Evolutionary conservation across 2,113 vertebrate species (phyloP).

Genomic region (Vimba vimba): DNA sequence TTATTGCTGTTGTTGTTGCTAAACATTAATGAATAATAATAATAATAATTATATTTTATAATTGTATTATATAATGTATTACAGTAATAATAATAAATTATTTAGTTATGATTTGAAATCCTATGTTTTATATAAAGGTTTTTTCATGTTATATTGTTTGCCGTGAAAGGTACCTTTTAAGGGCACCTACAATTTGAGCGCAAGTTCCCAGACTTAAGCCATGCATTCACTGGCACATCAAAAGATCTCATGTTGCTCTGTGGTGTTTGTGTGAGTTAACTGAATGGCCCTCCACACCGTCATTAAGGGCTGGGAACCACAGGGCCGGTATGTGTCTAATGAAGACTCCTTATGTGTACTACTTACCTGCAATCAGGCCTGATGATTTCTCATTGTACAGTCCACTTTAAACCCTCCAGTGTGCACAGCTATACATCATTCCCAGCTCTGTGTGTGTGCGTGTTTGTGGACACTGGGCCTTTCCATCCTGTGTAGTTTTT

Average conservation of each 20-base stretch:
- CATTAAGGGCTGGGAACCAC: constrained; percentile 50
- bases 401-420: constrained; percentile 55
- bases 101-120: too few relatives aligned
- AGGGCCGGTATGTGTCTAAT: constrained; percentile 52
- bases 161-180: neutral
- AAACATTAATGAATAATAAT: too few relatives aligned
- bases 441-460: constrained; percentile 60
- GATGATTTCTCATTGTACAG: constrained; percentile 65
- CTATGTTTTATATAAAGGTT: too few relatives aligned
- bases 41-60: too few relatives aligned
- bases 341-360: constrained; percentile 63
- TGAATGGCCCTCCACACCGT: constrained; percentile 31
- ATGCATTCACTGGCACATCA: constrained; percentile 20
- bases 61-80: too few relatives aligned
- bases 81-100: too few relatives aligned
- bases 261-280: constrained; percentile 21
- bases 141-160: too few relatives aligned
- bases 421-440: constrained; percentile 61
- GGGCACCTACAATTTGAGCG: neutral
- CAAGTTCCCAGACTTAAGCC: neutral
- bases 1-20: too few relatives aligned
- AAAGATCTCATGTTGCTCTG: constrained; percentile 25
- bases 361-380: constrained; percentile 71
- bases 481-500: constrained; percentile 12
- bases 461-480: constrained; percentile 24